phyloP scores from a whole-genome alignment of 2,113 vertebrate species.

The Tachysurus fulvidraco region DNA sequence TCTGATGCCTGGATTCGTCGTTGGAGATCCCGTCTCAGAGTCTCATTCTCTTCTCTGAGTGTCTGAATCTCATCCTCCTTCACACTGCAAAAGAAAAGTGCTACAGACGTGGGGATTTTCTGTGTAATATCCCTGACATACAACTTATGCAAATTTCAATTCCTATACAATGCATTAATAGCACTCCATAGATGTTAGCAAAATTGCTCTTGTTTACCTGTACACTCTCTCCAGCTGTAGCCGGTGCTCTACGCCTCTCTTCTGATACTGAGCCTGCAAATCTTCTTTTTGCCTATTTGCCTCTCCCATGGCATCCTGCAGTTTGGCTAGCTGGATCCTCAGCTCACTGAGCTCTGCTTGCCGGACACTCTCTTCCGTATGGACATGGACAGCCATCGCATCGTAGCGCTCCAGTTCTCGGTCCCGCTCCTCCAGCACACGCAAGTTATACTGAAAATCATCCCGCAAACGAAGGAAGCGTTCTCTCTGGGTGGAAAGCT shows the following conservation, averaged over 20 bases:
- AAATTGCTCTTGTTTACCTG: slow-evolving; percentile 62
- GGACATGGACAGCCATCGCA: slow-evolving; percentile 56
- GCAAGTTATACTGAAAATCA: slow-evolving; percentile 79
- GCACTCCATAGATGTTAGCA: neutral
- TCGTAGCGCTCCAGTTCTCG: slow-evolving; percentile 75
- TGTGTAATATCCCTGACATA: neutral
- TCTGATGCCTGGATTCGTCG: slow-evolving; percentile 69
- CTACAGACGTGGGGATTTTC: neutral
- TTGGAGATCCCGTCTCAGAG: slow-evolving; percentile 69
- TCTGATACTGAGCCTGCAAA: slow-evolving; percentile 58
- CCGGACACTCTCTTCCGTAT: slow-evolving; percentile 63
- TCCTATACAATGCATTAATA: neutral
- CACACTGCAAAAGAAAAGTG: slow-evolving; percentile 58
- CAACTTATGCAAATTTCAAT: neutral
- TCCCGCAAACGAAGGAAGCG: slow-evolving; percentile 69
- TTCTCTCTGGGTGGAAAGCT: slow-evolving; percentile 63
- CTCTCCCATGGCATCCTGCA: slow-evolving; percentile 62
- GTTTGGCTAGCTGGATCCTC: slow-evolving; percentile 66
- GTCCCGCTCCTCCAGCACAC: slow-evolving; percentile 77
- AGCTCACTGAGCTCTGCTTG: slow-evolving; percentile 74
- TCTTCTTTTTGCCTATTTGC: slow-evolving; percentile 61
- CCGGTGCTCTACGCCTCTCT: slow-evolving; percentile 62
- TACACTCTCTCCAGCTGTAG: slow-evolving; percentile 68
- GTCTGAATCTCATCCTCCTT: slow-evolving; percentile 63
- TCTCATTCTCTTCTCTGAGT: slow-evolving; percentile 68